A percentile compares a stretch with the other conserved stretches of the same genome.
Conservation (phyloP, 92 coral and sea anemone genomes). For the Micromussa lordhowensis region DNA sequence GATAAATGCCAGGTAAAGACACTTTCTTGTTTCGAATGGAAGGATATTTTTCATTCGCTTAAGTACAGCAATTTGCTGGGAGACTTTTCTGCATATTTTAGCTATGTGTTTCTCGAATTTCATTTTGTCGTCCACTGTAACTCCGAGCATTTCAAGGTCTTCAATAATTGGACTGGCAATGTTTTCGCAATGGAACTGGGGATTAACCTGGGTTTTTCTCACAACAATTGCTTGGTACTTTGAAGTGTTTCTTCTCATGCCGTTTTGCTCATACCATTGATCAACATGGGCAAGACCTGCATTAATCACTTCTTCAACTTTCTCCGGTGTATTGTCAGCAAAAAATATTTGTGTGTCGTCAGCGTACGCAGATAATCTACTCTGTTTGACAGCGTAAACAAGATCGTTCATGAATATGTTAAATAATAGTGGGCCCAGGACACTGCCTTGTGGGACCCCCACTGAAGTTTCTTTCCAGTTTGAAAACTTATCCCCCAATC, state of each 20-base stretch:
- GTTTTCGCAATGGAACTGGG: not conserved
- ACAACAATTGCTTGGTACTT: slow-evolving; percentile 23
- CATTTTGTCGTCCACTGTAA: too few relatives aligned
- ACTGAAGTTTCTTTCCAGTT: slow-evolving; percentile 35
- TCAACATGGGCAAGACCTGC: slow-evolving; percentile 36
- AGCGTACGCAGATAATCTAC: slow-evolving; percentile 43
- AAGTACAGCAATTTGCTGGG: too few relatives aligned
- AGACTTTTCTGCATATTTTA: too few relatives aligned
- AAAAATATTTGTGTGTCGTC: slow-evolving; percentile 56
- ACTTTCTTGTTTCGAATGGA: too few relatives aligned
- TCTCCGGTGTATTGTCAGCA: slow-evolving; percentile 13
- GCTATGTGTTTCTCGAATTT: too few relatives aligned
- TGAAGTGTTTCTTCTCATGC: slow-evolving; percentile 4
- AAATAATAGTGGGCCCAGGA: slow-evolving; percentile 41
- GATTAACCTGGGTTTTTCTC: not conserved
- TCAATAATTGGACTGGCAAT: too few relatives aligned
- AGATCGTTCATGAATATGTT: slow-evolving; percentile 68
- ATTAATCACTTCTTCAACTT: slow-evolving; percentile 36
- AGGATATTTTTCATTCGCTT: too few relatives aligned
- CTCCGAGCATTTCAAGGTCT: too few relatives aligned
- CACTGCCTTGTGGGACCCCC: slow-evolving; percentile 50
- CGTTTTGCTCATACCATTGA: slow-evolving; percentile 53
- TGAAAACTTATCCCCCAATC: slow-evolving; percentile 7
- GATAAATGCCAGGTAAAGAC: too few relatives aligned
- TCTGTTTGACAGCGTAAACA: slow-evolving; percentile 17